phyloP scores from a whole-genome alignment of 64 coral and sea anemone species.

The Trachythela sp. region DNA sequence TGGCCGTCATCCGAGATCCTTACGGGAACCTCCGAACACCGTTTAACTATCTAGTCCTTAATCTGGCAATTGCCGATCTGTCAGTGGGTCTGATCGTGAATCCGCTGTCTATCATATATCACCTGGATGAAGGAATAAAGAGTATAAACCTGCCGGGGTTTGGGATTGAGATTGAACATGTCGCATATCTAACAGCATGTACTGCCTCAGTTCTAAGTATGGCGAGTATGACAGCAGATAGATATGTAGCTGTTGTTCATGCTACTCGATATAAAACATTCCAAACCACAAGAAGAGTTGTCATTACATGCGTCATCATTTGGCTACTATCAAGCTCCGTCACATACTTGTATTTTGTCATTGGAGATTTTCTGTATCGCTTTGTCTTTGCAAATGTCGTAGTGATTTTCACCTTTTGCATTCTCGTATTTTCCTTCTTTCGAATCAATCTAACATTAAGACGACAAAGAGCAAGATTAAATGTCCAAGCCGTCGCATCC shows the following conservation, averaged over 20 bases:
- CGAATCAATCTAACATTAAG: not conserved
- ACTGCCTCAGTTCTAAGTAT: conserved; percentile 14
- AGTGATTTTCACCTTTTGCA: conserved; percentile 10
- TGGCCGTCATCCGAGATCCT: not conserved
- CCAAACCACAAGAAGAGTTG: not conserved
- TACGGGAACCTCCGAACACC: conserved; percentile 8
- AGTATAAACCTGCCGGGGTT: conserved; percentile 1
- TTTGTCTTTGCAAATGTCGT: not conserved
- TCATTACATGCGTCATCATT: not conserved
- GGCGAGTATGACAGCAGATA: not conserved
- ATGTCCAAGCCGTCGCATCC: not conserved
- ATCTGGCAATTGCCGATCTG: not conserved
- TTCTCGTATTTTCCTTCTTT: conserved; percentile 11
- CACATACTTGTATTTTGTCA: not conserved
- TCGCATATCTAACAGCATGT: not conserved
- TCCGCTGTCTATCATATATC: conserved; percentile 1
- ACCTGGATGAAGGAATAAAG: not conserved
- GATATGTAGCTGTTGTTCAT: conserved; percentile 13
- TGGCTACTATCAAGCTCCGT: not conserved
- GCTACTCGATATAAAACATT: not conserved
- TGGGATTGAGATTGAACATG: conserved; percentile 5
- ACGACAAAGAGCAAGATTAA: not conserved
- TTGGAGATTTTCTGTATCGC: not conserved
- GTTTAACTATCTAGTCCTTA: not conserved
- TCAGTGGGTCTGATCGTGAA: not conserved